Evolutionary conservation across 2,797 vertebrate species (phyloP), one percentile per base, ranked within the genome.

Genomic region (Bufotes viridis): DNA sequence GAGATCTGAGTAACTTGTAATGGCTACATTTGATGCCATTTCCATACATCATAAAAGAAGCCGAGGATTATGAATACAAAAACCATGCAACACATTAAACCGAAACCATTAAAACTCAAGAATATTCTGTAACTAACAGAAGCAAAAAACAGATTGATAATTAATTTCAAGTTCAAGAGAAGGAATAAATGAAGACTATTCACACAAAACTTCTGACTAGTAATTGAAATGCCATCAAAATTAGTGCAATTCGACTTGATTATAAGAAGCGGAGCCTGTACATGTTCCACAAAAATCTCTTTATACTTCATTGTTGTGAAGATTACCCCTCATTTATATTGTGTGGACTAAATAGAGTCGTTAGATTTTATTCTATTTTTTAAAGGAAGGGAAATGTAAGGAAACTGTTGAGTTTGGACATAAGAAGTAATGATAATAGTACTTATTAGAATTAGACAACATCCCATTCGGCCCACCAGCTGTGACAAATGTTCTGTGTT

Each of bases 401-500:
- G 78, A 22, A 85, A 75, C 74, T 76, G 70, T 70, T 49, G 70
- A 86, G 24, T 70, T 72, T 78, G 85, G 74, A 82, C 57, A 79
- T 83, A 83, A 87, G 82, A 89, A 60, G 58, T 82, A 87, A 83
- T 89, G 88, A 86, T 89, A 87, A 89, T 79, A 76, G 85, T 81
- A 79, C 80, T 87, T 83, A 89, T 89, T 89, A 89, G 84, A 74
- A 89, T 87, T 82, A 87, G 78, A 67, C 81, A 87, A 80, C 85
- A 89, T 89, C 74, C 61, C 88, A 89, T 89, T 89, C 34, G 63
- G 85, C 34, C 74, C 84, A 70, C 88, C 88, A 89, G 88, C 88
- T 89, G 84, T 82, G 88, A 89, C 88, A 89, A 89, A 89, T 87
- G 85, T 72, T 79, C 88, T 79, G 81, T 79, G 84, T 83, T 87